Conservation (phyloP, 2,797 vertebrate species). For the Trematomus bernacchii region DNA sequence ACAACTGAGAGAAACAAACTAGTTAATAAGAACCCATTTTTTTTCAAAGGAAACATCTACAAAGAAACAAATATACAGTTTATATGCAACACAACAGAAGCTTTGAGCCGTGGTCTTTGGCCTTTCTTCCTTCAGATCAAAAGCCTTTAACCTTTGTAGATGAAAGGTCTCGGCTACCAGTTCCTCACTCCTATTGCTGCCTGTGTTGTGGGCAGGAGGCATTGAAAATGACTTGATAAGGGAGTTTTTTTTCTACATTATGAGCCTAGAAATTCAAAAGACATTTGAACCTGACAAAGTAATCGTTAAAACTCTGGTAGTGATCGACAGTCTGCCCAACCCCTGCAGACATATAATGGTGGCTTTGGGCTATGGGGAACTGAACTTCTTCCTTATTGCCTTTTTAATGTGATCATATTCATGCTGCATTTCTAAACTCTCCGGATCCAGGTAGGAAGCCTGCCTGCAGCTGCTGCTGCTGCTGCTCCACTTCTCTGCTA, state of each 20-base stretch:
- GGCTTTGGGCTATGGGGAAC: conserved; percentile 21
- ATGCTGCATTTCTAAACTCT: conserved; percentile 38
- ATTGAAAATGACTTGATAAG: not conserved
- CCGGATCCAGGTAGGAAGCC: conserved; percentile 47
- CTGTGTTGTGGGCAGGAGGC: not conserved
- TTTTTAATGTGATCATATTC: conserved; percentile 43
- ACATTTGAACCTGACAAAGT: conserved; percentile 21
- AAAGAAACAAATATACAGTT: not conserved
- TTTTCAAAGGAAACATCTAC: conserved; percentile 3
- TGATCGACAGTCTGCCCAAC: conserved; percentile 32
- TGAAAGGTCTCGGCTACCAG: not conserved
- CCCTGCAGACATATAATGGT: conserved; percentile 17
- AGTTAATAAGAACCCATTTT: conserved; percentile 2
- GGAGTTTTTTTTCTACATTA: conserved; percentile 9
- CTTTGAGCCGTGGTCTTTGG: conserved; percentile 9
- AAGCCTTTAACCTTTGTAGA: conserved; percentile 23
- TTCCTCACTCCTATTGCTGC: not conserved
- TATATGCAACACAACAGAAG: not conserved
- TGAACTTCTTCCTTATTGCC: conserved; percentile 16
- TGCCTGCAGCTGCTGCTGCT: conserved; percentile 60
- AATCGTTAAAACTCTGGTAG: conserved; percentile 24
- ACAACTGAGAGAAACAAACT: conserved; percentile 1
- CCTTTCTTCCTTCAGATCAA: conserved; percentile 14
- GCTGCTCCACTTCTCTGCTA: conserved; percentile 55
- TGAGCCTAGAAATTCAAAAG: conserved; percentile 20